Conservation (phyloP, 2,113 vertebrate species). For the Columba livia region DNA sequence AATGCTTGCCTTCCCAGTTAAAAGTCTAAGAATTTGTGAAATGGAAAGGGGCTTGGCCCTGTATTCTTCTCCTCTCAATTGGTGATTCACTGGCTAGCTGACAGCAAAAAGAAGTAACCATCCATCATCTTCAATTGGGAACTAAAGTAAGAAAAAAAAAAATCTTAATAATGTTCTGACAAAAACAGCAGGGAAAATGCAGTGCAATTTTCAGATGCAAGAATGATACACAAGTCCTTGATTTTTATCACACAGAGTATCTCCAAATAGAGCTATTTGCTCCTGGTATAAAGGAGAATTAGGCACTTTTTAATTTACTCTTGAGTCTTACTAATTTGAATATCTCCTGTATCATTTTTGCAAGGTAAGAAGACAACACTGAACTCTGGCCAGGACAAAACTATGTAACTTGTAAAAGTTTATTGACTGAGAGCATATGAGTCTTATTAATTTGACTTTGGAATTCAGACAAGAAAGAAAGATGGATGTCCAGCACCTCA, state of each 20-base stretch:
- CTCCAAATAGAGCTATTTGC: not conserved
- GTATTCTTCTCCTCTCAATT: not conserved
- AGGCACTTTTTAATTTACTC: not conserved
- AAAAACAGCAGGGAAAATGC: not conserved
- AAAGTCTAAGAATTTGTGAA: not conserved
- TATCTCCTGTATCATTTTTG: constrained; percentile 2
- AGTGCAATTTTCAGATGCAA: not conserved
- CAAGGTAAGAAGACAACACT: constrained; percentile 11
- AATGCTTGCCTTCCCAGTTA: not conserved
- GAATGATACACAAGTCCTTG: not conserved
- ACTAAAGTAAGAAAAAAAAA: not conserved
- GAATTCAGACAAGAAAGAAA: constrained; percentile 34
- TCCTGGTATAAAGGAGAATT: not conserved
- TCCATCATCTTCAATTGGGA: not conserved
- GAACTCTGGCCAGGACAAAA: constrained; percentile 23
- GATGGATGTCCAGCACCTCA: constrained; percentile 21
- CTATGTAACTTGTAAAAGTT: constrained; percentile 44
- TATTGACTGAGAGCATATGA: not conserved
- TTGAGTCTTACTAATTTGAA: not conserved
- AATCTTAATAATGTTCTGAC: constrained; percentile 6
- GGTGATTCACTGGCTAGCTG: not conserved
- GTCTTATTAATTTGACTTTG: constrained; percentile 49
- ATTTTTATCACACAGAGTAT: constrained; percentile 22
- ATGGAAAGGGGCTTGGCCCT: not conserved
- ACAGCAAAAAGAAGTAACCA: constrained; percentile 9